phyloP scores from a whole-genome alignment of 2,113 vertebrate species.

The Myanophis thanlyinensis region DNA sequence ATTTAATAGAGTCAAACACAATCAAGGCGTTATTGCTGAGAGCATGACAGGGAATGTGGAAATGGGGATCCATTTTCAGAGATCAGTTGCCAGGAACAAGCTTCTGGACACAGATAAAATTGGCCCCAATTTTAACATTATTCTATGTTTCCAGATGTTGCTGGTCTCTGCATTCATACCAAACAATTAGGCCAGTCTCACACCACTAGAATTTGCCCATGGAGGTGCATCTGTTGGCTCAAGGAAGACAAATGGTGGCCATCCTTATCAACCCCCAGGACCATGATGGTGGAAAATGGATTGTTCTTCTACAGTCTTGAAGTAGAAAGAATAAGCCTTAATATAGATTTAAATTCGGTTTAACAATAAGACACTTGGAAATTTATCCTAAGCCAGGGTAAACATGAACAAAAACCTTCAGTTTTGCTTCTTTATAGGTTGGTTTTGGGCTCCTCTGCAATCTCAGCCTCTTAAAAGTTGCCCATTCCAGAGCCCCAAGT shows the following conservation, averaged over 20 bases:
- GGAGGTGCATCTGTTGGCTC: neutral
- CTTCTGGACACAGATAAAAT: neutral
- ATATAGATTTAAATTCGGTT: neutral
- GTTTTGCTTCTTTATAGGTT: neutral
- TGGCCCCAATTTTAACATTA: no score
- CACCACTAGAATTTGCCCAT: neutral
- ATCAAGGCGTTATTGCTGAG: neutral
- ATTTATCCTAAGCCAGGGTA: neutral
- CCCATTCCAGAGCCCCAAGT: neutral
- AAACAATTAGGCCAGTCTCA: neutral
- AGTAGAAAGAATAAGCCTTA: neutral
- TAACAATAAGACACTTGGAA: neutral
- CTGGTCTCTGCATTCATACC: no score
- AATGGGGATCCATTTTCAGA: neutral
- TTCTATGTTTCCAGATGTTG: neutral
- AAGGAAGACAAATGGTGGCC: neutral
- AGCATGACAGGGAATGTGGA: neutral
- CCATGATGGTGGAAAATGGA: neutral
- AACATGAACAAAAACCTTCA: neutral
- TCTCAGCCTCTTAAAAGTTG: neutral
- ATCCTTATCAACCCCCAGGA: neutral
- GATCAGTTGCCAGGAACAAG: neutral
- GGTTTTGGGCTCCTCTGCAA: neutral
- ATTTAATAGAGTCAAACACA: neutral
- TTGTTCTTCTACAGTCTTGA: neutral